These are phyloP conservation scores for Phytoseiulus persimilis DNA, from an alignment of 2,888 invertebrate species.

Conservation along the genomic window DNA sequence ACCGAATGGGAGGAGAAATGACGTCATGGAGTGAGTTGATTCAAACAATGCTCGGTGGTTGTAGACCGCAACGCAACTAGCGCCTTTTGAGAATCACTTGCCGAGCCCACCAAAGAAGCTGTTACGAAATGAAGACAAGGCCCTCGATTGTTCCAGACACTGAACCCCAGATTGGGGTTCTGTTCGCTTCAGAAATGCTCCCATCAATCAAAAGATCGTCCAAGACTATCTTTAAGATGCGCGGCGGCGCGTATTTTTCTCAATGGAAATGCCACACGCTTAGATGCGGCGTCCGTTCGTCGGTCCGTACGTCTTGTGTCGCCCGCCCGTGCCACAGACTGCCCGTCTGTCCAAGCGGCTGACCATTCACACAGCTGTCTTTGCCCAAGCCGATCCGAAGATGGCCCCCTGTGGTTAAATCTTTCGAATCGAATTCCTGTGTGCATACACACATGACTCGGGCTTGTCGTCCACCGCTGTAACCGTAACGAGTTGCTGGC, in stretches of 20 bases:
- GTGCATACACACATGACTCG: background rate
- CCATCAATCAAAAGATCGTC: background rate
- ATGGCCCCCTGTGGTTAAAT: background rate
- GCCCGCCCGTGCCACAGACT: too few species aligned
- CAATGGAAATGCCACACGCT: background rate
- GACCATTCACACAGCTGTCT: too few species aligned
- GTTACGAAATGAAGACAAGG: background rate
- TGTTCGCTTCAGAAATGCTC: background rate
- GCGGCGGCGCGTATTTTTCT: background rate
- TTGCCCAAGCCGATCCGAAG: background rate
- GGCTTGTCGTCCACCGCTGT: background rate
- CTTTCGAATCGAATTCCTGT: background rate
- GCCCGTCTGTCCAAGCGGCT: too few species aligned
- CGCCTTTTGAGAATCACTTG: background rate
- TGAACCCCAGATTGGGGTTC: background rate
- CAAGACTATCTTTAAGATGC: background rate
- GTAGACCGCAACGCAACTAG: background rate
- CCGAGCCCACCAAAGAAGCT: background rate
- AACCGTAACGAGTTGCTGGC: background rate
- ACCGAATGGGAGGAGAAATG: too few species aligned
- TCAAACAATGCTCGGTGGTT: background rate
- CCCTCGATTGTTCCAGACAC: background rate
- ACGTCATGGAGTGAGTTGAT: too few species aligned
- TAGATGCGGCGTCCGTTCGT: background rate
- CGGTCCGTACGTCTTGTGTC: background rate